Percentiles rank a stretch among this genome's conserved stretches.
Evolutionary conservation across 2,113 vertebrate genomes (phyloP).

Genomic region (Myrmophylax atrothorax): DNA sequence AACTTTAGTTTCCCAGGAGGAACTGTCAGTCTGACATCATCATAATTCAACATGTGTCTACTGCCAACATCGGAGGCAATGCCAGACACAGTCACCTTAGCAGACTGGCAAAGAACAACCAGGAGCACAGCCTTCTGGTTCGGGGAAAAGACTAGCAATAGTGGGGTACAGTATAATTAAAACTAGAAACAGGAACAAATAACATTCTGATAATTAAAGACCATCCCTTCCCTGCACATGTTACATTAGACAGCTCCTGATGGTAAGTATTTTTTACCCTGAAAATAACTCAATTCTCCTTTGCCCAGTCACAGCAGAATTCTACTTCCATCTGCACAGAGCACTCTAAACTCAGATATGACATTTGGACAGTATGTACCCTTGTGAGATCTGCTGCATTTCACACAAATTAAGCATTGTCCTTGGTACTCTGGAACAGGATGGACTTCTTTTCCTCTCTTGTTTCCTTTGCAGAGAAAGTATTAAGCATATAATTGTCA

Average conservation of each 20-base stretch:
- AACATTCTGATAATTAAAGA: neutral
- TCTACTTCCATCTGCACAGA: neutral
- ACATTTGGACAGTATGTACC: neutral
- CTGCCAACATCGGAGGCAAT: neutral
- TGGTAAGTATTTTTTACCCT: neutral
- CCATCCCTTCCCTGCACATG: neutral
- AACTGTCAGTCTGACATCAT: neutral
- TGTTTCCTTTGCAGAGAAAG: neutral
- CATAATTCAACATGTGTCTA: neutral
- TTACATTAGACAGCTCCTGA: neutral
- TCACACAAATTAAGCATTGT: conserved; percentile 26
- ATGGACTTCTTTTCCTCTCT: neutral
- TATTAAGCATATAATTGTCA: neutral
- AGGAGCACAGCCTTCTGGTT: neutral
- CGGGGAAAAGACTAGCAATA: neutral
- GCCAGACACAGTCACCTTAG: neutral
- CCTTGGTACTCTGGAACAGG: neutral
- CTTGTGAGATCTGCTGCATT: neutral
- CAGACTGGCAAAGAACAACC: neutral
- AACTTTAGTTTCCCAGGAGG: neutral
- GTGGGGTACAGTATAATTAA: neutral
- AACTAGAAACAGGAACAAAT: neutral
- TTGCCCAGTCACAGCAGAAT: neutral
- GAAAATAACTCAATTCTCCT: neutral
- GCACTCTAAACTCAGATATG: neutral